Conservation (phyloP, 2,888 invertebrate species). For the Carabus problematicus region DNA sequence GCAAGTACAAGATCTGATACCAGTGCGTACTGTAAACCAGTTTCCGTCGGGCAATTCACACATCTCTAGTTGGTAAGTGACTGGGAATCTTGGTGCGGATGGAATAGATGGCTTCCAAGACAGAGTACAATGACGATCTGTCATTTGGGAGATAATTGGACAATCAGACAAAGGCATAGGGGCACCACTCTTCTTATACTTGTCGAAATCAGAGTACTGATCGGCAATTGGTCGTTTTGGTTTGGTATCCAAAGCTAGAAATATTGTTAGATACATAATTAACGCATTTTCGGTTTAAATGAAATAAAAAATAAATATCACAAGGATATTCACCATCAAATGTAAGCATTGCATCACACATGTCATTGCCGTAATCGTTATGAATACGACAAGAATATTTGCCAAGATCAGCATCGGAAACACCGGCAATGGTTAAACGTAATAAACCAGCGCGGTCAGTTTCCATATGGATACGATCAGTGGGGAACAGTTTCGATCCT, state of each 20-base stretch:
- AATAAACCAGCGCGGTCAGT: constrained; percentile 83
- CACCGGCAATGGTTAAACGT: constrained; percentile 79
- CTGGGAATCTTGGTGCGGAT: constrained; percentile 84
- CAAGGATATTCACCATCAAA: constrained; percentile 73
- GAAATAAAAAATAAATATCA: background rate
- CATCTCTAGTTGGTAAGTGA: constrained; percentile 95
- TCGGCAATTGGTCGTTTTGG: constrained; percentile 74
- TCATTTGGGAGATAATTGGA: constrained; percentile 93
- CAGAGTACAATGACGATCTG: constrained; percentile 84
- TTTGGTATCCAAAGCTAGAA: constrained; percentile 70
- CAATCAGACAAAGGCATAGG: constrained; percentile 88
- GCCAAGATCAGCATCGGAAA: constrained; percentile 82
- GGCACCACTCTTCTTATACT: constrained; percentile 80
- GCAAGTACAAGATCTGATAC: constrained; percentile 87
- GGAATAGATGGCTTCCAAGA: constrained; percentile 96
- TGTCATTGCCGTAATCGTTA: constrained; percentile 85
- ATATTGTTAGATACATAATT: background rate
- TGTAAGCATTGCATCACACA: constrained; percentile 78
- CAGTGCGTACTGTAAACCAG: constrained; percentile 88
- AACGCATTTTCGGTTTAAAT: background rate
- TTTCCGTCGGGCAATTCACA: constrained; percentile 90
- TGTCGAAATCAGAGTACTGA: constrained; percentile 84
- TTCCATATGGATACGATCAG: constrained; percentile 83
- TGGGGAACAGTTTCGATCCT: constrained; percentile 79
- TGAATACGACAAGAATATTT: constrained; percentile 82